phyloP scores from a whole-genome alignment of 2,888 invertebrate genomes.

The Tinea pellionella region DNA sequence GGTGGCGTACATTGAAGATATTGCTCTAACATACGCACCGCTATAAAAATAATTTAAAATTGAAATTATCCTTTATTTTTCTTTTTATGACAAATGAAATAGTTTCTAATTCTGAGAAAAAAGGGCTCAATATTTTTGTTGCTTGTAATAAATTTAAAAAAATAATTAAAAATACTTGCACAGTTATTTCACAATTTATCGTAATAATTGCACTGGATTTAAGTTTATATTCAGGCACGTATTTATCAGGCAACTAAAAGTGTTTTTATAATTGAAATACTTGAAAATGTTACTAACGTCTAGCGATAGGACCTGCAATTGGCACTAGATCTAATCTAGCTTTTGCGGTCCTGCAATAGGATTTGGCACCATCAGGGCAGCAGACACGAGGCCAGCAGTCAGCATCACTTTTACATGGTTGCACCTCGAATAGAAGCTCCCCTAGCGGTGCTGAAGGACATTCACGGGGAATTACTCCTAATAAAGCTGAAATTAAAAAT shows the following conservation, averaged over 20 bases:
- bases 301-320: slow-evolving; percentile 71
- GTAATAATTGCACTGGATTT: too few relatives aligned
- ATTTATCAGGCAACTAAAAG: too few relatives aligned
- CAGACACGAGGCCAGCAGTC: slow-evolving; percentile 83
- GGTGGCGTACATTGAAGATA: slow-evolving; percentile 82
- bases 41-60: slow-evolving; percentile 27
- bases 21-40: slow-evolving; percentile 66
- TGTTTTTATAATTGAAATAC: neutral
- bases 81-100: too few relatives aligned
- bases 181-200: too few relatives aligned
- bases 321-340: slow-evolving; percentile 75
- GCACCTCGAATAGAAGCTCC: slow-evolving; percentile 77
- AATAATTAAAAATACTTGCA: too few relatives aligned
- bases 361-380: slow-evolving; percentile 76
- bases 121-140: too few relatives aligned
- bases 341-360: slow-evolving; percentile 78
- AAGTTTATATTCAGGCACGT: too few relatives aligned
- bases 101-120: too few relatives aligned
- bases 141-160: too few relatives aligned
- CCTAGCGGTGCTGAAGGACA: slow-evolving; percentile 77
- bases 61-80: slow-evolving; percentile 14
- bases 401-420: slow-evolving; percentile 73
- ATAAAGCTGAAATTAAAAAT: slow-evolving; percentile 62
- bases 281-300: slow-evolving; percentile 52
- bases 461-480: slow-evolving; percentile 77